Evolutionary conservation across 2,113 vertebrate genomes (phyloP).

Genomic region (Pomatostomus ruficeps): DNA sequence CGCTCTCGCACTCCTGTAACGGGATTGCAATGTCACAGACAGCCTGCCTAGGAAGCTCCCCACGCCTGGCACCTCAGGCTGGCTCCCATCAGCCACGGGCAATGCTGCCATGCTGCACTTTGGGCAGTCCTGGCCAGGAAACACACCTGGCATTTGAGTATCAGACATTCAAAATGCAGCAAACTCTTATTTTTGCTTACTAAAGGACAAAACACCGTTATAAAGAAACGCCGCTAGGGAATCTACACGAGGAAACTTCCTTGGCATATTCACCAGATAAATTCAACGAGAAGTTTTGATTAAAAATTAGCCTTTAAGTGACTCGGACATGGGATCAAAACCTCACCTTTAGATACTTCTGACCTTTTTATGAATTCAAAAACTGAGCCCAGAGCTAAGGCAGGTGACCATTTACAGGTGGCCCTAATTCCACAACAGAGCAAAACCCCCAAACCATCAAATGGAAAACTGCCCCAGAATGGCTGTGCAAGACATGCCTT

Average conservation of each 20-base stretch:
- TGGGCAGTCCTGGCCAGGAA: neutral
- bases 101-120: neutral
- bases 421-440: neutral
- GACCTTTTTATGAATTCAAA: neutral
- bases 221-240: neutral
- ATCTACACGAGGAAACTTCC: neutral
- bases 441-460: neutral
- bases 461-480: neutral
- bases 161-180: neutral
- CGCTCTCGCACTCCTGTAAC: rapidly evolving
- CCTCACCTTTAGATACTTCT: neutral
- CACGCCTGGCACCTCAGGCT: neutral
- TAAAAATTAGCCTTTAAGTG: neutral
- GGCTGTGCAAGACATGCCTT: neutral
- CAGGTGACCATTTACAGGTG: neutral
- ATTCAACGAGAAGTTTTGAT: neutral
- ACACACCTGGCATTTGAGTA: neutral
- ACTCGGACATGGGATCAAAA: neutral
- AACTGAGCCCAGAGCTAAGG: neutral
- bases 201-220: neutral
- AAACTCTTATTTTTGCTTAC: neutral
- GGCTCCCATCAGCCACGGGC: neutral
- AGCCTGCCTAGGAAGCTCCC: neutral
- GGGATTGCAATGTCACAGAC: rapidly evolving
- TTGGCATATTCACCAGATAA: neutral